Percentiles rank a stretch among this genome's conserved stretches.
These are phyloP conservation scores for Gastracanthus pulcherrimus DNA, from an alignment of 2,888 invertebrate genomes.

Conservation along the genomic window DNA sequence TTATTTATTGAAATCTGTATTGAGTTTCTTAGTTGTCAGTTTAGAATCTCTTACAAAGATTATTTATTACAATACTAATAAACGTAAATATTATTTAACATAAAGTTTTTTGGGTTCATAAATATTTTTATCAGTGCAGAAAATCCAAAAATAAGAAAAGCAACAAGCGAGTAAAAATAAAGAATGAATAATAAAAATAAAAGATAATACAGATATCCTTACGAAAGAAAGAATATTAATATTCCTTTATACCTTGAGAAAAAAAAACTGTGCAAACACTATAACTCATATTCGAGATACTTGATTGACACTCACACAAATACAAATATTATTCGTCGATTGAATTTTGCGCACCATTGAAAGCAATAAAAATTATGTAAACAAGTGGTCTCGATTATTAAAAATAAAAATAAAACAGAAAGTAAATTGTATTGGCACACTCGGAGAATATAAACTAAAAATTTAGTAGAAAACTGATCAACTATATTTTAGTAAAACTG, in stretches of 20 bases:
- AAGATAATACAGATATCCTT: constrained; percentile 55
- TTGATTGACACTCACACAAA: constrained; percentile 29
- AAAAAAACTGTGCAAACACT: constrained; percentile 26
- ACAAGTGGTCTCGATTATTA: constrained; percentile 33
- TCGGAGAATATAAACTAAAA: not conserved
- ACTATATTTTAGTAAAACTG: constrained; percentile 30
- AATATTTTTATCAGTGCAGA: constrained; percentile 54
- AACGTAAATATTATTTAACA: too few species aligned
- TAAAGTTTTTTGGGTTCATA: constrained; percentile 2
- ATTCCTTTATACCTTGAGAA: constrained; percentile 40
- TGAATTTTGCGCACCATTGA: constrained; percentile 54
- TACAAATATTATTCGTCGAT: constrained; percentile 28
- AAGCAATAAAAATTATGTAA: constrained; percentile 47
- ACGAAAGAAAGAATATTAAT: constrained; percentile 40
- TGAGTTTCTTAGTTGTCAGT: not conserved
- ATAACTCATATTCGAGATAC: constrained; percentile 19
- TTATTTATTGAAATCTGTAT: not conserved
- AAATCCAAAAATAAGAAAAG: constrained; percentile 52
- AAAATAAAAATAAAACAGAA: not conserved
- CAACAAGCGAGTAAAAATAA: constrained; percentile 47
- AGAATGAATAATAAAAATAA: constrained; percentile 51
- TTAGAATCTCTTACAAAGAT: not conserved
- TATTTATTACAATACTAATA: not conserved
- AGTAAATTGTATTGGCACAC: constrained; percentile 25
- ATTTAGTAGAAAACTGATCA: constrained; percentile 25